These are phyloP conservation scores for Phrynosoma platyrhinos DNA, from an alignment of 2,113 vertebrate species.

Conservation along the genomic window DNA sequence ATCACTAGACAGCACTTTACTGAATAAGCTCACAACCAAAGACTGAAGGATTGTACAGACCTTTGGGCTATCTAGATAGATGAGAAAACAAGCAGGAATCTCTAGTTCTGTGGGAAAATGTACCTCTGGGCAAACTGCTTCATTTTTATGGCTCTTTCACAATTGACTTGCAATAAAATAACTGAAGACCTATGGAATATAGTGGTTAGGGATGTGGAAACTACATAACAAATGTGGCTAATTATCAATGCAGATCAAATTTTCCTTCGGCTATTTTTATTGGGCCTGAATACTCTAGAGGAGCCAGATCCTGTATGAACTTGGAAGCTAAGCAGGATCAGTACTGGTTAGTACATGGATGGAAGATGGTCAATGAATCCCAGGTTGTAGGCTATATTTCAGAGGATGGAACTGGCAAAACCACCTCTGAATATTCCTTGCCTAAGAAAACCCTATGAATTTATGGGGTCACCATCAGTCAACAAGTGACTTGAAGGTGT, in stretches of 20 bases:
- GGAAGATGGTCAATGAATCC: too few species aligned
- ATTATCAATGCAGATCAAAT: not conserved
- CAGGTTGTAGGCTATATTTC: too few species aligned
- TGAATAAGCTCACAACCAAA: conserved; percentile 15
- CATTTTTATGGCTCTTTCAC: not conserved
- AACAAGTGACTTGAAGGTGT: too few species aligned
- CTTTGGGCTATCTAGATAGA: not conserved
- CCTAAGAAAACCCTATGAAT: too few species aligned
- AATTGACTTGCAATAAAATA: not conserved
- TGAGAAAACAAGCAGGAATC: not conserved
- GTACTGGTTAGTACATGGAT: too few species aligned
- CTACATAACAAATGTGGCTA: not conserved
- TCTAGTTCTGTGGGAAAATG: not conserved
- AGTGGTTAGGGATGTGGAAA: not conserved
- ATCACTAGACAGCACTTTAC: conserved; percentile 25
- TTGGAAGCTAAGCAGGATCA: too few species aligned
- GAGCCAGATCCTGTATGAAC: too few species aligned
- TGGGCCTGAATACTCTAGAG: too few species aligned
- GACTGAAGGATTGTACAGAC: not conserved
- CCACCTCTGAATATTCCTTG: too few species aligned
- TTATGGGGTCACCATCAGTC: too few species aligned
- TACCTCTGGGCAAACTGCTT: not conserved
- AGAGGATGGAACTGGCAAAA: too few species aligned
- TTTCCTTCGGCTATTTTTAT: too few species aligned
- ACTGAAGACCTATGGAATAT: conserved; percentile 5